phyloP scores from a whole-genome alignment of 2,113 vertebrate species.

The Riparia riparia region DNA sequence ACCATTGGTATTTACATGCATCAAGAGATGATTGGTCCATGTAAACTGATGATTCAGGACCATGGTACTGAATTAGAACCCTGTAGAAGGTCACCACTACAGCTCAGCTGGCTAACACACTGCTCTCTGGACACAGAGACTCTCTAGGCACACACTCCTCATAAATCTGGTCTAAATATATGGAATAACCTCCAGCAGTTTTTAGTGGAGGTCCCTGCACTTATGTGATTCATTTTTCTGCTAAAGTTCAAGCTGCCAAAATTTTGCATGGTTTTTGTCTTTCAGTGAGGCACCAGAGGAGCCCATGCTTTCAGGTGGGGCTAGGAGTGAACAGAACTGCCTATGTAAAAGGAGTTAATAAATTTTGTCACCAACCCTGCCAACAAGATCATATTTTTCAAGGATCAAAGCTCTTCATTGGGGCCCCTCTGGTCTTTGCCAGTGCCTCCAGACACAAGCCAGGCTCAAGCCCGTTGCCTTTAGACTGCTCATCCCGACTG shows the following conservation, averaged over 20 bases:
- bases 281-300: background rate
- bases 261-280: background rate
- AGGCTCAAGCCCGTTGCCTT: rapidly evolving
- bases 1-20: background rate
- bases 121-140: background rate
- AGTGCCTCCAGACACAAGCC: background rate
- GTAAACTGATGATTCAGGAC: background rate
- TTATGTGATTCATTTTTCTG: background rate
- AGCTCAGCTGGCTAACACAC: background rate
- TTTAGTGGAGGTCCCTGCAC: background rate
- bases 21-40: rapidly evolving
- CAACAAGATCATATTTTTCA: background rate
- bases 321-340: background rate
- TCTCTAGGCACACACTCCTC: background rate
- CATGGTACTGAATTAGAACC: background rate
- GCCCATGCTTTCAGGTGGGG: background rate
- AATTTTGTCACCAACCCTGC: background rate
- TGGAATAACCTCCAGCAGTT: background rate
- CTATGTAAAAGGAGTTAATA: background rate
- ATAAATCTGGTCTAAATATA: background rate
- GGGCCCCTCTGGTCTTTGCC: background rate
- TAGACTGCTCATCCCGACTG: background rate
- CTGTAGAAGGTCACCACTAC: background rate
- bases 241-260: background rate
- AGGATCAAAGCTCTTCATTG: background rate